phyloP scores from a whole-genome alignment of 1,140 invertebrate genomes.

The Calephelis virginiensis region DNA sequence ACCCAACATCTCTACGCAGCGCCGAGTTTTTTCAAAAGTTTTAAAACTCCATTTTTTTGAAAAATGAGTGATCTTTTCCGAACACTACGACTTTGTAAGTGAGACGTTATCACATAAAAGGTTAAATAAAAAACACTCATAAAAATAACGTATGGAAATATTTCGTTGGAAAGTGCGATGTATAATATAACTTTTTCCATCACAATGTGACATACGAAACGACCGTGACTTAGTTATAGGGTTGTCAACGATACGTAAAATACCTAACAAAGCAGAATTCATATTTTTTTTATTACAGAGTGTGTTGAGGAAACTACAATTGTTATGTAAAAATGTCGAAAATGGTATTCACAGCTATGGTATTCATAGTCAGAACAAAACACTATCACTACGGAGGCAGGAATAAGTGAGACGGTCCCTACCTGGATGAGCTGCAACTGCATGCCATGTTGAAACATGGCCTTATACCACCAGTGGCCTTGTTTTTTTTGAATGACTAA shows the following conservation, averaged over 20 bases:
- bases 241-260: background rate
- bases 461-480: too few relatives aligned
- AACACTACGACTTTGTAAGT: background rate
- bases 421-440: background rate
- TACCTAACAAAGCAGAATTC: too few relatives aligned
- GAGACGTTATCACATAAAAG: conserved; percentile 9
- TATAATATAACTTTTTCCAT: conserved; percentile 12
- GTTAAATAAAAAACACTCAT: conserved; percentile 1
- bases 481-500: too few relatives aligned
- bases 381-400: too few relatives aligned
- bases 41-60: too few relatives aligned
- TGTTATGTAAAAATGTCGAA: background rate
- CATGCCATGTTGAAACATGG: background rate
- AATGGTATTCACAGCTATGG: too few relatives aligned
- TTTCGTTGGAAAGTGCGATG: conserved; percentile 12
- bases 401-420: too few relatives aligned
- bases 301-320: background rate
- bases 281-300: too few relatives aligned
- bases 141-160: conserved; percentile 2
- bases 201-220: conserved; percentile 17
- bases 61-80: background rate
- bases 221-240: background rate
- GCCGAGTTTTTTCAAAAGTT: too few relatives aligned
- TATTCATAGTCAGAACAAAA: too few relatives aligned
- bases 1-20: too few relatives aligned